Evolutionary conservation across 2,888 invertebrate genomes (phyloP).

Genomic region (Amiota communis): DNA sequence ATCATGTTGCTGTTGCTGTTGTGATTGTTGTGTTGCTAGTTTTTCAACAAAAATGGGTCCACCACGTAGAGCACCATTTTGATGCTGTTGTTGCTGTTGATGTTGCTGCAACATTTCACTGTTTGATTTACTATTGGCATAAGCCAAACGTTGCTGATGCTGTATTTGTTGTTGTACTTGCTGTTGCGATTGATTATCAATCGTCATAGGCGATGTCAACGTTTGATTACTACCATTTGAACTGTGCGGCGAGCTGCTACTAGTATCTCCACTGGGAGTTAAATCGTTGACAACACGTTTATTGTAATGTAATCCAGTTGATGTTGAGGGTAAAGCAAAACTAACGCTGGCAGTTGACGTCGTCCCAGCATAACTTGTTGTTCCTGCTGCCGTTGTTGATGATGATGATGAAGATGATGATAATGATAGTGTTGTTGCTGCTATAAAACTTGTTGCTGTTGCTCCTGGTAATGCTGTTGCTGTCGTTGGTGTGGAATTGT

Average conservation of each 20-base stretch:
- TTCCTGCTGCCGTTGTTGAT: constrained; percentile 13
- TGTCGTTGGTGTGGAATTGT: constrained; percentile 54
- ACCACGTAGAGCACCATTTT: constrained; percentile 34
- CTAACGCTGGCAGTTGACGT: constrained; percentile 31
- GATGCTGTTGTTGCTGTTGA: constrained; percentile 46
- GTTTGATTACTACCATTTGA: constrained; percentile 72
- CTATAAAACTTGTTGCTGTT: constrained; percentile 32
- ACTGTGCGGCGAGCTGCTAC: constrained; percentile 64
- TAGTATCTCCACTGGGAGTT: constrained; percentile 51
- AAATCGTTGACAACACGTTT: constrained; percentile 56
- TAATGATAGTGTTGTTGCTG: constrained; percentile 15
- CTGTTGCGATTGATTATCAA: constrained; percentile 63
- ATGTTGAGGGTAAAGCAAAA: neutral
- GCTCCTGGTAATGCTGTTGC: constrained; percentile 42
- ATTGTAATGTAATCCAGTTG: constrained; percentile 44
- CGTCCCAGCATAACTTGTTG: constrained; percentile 31
- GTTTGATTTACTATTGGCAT: constrained; percentile 14
- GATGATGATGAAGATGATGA: neutral
- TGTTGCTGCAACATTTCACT: constrained; percentile 45
- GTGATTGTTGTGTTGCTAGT: constrained; percentile 35
- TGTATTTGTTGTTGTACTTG: constrained; percentile 18
- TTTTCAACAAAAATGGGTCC: constrained; percentile 34
- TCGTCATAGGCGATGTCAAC: constrained; percentile 69
- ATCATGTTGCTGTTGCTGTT: constrained; percentile 31
- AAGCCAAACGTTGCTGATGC: constrained; percentile 29